Base-by-base conservation (phyloP, 1,140 invertebrate genomes). In the Penaeus chinensis region DNA sequence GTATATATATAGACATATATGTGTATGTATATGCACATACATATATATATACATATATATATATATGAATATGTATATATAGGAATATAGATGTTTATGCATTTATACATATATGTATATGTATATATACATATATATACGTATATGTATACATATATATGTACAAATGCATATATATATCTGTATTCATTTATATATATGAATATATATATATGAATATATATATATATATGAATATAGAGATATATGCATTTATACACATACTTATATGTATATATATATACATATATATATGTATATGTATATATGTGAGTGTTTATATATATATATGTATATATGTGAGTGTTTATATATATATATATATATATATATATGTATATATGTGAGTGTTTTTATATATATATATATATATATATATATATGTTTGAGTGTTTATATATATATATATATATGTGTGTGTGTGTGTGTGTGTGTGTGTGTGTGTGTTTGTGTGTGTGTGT, bases 251-350 rank as follows among this genome's bases (percentile, higher is more conserved):
- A 32, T 32, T 1, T 32, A 32, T 32, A 32, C n/a, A 66, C 3
- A 66, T 66, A 66, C 3, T 20, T 66, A n/a, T 66, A 66, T 66
- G n/a, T 66, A 66, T 66, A 66, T 66, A 66, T 66, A 66, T 66
- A n/a, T 66, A 66, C 3, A 66, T 66, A 66, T 66, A 66, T 19
- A 66, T 66, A n/a, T 66, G 3, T 66, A 66, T 66, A 66, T 66
- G 3, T n/a, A 66, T 66, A 66, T 32, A 32, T 32, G 2, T 32
- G 32, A 1, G 32, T 32, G 32, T 32, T 1, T 32, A 32, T 32
- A 32, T 19, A 66, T n/a, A 66, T 19, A 66, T n/a, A n/a, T n/a
- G 3, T 66, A n/a, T 20, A 66, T 32, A 32, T 32, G 2, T 32
- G 32, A 1, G 32, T 32, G 32, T 32, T 32, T 32, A 2, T 32